Base-by-base conservation (phyloP, 2,888 invertebrate species). In the Chrysopilus asiliformis region DNA sequence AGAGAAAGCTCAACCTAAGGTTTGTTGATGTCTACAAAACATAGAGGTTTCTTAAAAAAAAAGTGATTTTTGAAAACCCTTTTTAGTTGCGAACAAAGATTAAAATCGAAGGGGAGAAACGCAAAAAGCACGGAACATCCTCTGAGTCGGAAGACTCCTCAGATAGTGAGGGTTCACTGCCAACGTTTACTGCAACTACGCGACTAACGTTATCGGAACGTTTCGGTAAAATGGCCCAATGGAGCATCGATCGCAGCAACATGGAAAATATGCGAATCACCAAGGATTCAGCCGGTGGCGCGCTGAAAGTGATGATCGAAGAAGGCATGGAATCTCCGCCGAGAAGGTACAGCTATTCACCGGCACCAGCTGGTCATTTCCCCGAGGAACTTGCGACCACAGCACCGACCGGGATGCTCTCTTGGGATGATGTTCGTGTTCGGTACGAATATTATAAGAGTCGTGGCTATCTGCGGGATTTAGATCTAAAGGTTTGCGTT, bases 221-320 rank as follows among this genome's bases (percentile, higher is more conserved):
- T 15, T 89, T 89, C 63, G 87, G 87, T 44, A 87, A 87, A 68
- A 85, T 89, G 76, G 87, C 87, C 15, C 87, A 87, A 54, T 86
- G 86, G 84, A 83, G 83, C 42, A 79, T 82, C 3, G 86, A 86
- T 59, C 70, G 87, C 9, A 72, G 72, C 12, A 80, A 85, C 34
- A 78, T 86, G 55, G 84, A 84, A 60, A 84, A 85, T 54, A 85
- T 85, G 80, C 70, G 81, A 38, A 86, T 85, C 46, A 84, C 87
- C 39, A 78, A 85, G 43, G 81, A 81, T 40, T 76, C 77, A 43
- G 65, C 76, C 30, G 75, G 74, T 32, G 76, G 76, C 29, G 77
- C 77, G 32, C 70, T 83, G 46, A 82, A 82, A 59, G 84, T 84
- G 26, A 74, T 79, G 62, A 82, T 83, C 44, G 81, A 79, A 58